phyloP scores from a whole-genome alignment of 2,113 vertebrate genomes.

The Chloebia gouldiae region DNA sequence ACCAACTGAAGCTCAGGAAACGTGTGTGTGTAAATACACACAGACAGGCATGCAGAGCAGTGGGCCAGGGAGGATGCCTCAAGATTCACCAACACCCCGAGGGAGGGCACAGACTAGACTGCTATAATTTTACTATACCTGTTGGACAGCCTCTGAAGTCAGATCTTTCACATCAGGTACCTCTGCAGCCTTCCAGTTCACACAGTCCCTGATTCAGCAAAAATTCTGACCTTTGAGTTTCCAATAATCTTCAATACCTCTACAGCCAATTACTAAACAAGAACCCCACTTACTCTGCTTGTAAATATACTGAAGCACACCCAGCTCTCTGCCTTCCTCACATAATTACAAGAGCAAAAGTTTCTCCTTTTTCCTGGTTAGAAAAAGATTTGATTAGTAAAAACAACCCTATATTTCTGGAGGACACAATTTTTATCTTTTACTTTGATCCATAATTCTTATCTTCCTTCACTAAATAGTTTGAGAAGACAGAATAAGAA shows the following conservation, averaged over 20 bases:
- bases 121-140: background rate
- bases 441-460: background rate
- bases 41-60: background rate
- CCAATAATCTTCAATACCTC: background rate
- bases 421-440: background rate
- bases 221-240: conserved; percentile 21
- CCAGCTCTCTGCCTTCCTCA: background rate
- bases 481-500: background rate
- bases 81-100: fast-evolving
- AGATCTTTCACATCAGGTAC: background rate
- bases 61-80: background rate
- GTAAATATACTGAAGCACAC: fast-evolving
- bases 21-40: too few relatives aligned
- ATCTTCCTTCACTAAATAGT: background rate
- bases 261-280: background rate
- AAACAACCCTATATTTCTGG: background rate
- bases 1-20: background rate
- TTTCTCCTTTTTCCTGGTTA: background rate
- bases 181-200: background rate
- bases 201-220: background rate
- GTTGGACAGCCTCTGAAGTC: background rate
- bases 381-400: background rate
- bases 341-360: background rate
- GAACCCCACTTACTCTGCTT: background rate
- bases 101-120: background rate